These are phyloP conservation scores for Drosophila seguyi DNA, from an alignment of 1,140 invertebrate species.

Conservation along the genomic window DNA sequence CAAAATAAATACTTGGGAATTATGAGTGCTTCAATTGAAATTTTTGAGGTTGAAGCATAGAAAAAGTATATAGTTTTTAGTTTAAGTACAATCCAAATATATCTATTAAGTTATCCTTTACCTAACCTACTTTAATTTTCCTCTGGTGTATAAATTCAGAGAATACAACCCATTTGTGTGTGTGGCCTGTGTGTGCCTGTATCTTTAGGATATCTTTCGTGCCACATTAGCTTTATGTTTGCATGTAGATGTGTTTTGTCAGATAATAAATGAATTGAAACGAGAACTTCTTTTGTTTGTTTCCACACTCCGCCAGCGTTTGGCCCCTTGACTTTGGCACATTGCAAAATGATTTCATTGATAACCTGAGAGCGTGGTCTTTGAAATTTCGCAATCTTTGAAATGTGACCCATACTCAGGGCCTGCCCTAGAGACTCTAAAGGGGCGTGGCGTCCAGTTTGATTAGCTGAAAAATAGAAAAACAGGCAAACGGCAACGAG, in stretches of 20 bases:
- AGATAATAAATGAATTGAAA: conserved; percentile 59
- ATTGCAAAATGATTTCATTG: conserved; percentile 35
- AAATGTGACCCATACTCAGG: conserved; percentile 38
- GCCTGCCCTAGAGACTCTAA: not conserved
- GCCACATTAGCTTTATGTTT: conserved; percentile 63
- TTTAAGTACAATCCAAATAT: no score
- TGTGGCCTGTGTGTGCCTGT: conserved; percentile 10
- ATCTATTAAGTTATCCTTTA: no score
- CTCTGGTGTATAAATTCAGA: conserved; percentile 6
- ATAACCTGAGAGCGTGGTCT: conserved; percentile 39
- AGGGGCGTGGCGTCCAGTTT: conserved; percentile 20
- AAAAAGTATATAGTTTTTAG: not conserved
- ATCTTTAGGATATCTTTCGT: conserved; percentile 53
- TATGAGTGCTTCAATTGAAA: not conserved
- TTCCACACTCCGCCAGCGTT: not conserved
- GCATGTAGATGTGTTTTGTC: conserved; percentile 57
- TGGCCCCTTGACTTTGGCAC: conserved; percentile 37
- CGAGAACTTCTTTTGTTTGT: conserved; percentile 50
- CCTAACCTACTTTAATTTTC: not conserved
- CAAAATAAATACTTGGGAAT: not conserved
- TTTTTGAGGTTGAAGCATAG: no score
- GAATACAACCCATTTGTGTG: not conserved
- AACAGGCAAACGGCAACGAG: not conserved
- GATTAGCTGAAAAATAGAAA: conserved; percentile 23
- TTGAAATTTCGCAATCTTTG: conserved; percentile 65